A percentile compares a stretch with the other conserved stretches of the same genome.
These are phyloP conservation scores for Lepidochrysops patricia DNA, from an alignment of 2,888 invertebrate genomes.

Conservation along the genomic window DNA sequence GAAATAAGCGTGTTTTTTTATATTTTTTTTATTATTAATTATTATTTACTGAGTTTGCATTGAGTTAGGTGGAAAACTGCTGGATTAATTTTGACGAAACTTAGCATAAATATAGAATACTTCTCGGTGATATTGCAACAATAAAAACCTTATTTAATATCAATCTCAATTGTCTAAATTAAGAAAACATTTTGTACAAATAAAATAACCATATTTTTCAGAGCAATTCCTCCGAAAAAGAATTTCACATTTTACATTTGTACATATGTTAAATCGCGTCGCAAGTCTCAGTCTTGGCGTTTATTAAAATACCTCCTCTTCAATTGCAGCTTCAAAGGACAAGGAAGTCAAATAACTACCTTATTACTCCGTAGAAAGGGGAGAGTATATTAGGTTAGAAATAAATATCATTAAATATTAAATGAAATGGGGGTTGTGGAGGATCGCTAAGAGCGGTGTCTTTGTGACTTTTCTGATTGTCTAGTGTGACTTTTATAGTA, in stretches of 20 bases:
- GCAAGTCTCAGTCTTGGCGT: background rate
- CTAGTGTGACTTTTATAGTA: no score
- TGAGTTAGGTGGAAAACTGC: no score
- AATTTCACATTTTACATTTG: background rate
- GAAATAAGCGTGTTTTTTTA: no score
- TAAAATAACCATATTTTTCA: background rate
- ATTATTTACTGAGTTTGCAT: no score
- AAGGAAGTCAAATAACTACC: background rate
- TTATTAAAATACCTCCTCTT: conserved; percentile 3
- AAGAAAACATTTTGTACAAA: background rate
- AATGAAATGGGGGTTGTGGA: background rate
- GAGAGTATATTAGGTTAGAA: background rate
- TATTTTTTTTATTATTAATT: no score
- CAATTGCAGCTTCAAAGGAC: background rate
- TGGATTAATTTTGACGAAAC: no score
- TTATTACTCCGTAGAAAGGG: background rate
- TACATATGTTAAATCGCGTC: background rate
- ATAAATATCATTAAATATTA: conserved; percentile 2
- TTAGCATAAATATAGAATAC: no score
- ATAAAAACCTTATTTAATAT: no score
- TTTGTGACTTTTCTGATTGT: no score
- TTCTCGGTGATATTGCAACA: no score
- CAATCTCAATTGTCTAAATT: no score
- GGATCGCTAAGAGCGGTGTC: background rate
- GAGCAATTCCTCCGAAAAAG: background rate